Base-by-base conservation (phyloP, 2,113 vertebrate species). In the Gymnocephalus cernua region DNA sequence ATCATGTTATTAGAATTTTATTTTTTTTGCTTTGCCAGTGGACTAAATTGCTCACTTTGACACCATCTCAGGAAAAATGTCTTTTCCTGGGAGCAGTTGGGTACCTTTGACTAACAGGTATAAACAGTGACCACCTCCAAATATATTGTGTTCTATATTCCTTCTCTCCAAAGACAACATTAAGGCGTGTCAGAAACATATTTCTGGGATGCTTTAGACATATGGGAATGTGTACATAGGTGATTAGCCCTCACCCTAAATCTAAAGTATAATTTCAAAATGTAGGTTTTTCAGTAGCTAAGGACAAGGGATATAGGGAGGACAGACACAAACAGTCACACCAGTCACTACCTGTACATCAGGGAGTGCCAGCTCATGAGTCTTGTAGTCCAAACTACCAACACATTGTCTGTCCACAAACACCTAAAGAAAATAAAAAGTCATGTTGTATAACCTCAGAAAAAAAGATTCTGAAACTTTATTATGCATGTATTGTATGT, bases 351-450 rank as follows among this genome's bases (percentile, higher is more conserved):
- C 97, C 95, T 96, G 94, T 78, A 89, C 90, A 56, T 95, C 90
- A 7, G 95, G 95, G 32, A 98, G 88, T 38, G 71, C 16, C 48
- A 98, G 84, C 81, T 96, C 93, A 27, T 94, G 92, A 0, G 69
- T 92, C 67, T 94, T 95, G 84, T 96, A 96, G 91, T 97, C 96
- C 85, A 99, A 93, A 89, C 93, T 93, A 5, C 97, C 97, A 67
- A 96, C 87, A 16, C 92, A 95, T 69, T 94, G 80, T 23, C 85
- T 94, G 89, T 97, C 95, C 69, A 98, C 88, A 91, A 97, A 99
- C 45, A 99, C 96, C 97, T 98, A 92, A 19, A 94, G 74, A 72
- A 83, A 29, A 80, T 57, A 8, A 63, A 59, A 63, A 58, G 2
- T 35, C 50, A 81, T 63, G 25, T 78, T 38, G 0, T 19, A 15